Base-by-base conservation (phyloP, 2,888 invertebrate genomes). In the Coelinius sp. region DNA sequence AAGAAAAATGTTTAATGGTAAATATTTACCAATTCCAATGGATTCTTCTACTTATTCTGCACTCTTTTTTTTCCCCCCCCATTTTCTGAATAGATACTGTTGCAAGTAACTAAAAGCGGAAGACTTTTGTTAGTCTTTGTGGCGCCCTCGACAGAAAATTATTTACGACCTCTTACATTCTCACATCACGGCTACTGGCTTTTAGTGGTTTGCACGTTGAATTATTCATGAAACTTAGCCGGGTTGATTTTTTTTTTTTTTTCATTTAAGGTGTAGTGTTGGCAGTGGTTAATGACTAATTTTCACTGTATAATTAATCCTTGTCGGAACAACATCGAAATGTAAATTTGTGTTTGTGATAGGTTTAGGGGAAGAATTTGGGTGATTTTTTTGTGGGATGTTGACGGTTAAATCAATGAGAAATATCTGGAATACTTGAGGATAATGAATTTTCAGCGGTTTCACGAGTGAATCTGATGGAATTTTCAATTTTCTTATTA, bases 1-100 rank as follows among this genome's bases (percentile, higher is more conserved):
- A n/a, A n/a, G n/a, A n/a, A n/a, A n/a, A n/a, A n/a, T n/a, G n/a
- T 68, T 75, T 71, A 75, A 66, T 71, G 31, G 31, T 6, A 8
- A 31, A 31, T 31, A 31, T 31, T 31, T 31, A 31, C 31, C 4
- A 31, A 31, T 31, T 31, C 31, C 31, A 31, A 4, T 4, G 8
- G 5, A 6, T 31, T 31, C 8, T 31, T 31, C 8, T 31, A 31
- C 8, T 31, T 31, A 8, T 4, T 31, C 31, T 8, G 5, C 67
- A 71, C 27, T 56, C 31, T 31, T 17, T 20, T 2, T 12, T 20
- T 12, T 14, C n/a, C 10, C n/a, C n/a, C n/a, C n/a, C n/a, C n/a
- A n/a, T n/a, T n/a, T n/a, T n/a, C 8, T 35, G 35, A 59, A 35
- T 56, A 31, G 20, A 10, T 59, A 20, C 14, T 20, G 14, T 41